Evolutionary conservation across 1,140 invertebrate species (phyloP), one percentile per base, ranked within the genome.

Genomic region (Ips nitidus): DNA sequence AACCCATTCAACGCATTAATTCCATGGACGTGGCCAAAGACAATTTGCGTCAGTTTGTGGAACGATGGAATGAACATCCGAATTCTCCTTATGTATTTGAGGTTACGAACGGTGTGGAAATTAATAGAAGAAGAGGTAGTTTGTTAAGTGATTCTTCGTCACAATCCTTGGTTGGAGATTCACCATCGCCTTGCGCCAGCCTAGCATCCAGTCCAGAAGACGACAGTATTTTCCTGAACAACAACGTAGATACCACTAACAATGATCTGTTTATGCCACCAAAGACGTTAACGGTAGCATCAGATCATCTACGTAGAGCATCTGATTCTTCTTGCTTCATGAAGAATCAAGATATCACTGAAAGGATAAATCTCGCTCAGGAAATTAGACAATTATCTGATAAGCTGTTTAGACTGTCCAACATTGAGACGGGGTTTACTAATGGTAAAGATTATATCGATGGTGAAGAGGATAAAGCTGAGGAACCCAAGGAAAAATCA

Each of bases 21-120:
- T 88, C 90, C 70, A 83, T 94, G 74, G 91, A 93, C 75, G 84
- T 90, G 61, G 87, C 92, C n/a, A 94, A 95, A 82, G 91, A 93
- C 76, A 94, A 94, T 80, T 83, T 95, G 8, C 85, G 88, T 69
- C 82, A 89, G 71, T 94, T 94, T 81, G 92, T 95, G n/a, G 92
- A 93, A 74, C 84, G 92, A 55, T 94, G 92, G 92, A 88, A 90
- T 66, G 91, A 92, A 72, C 91, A 93, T 80, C 91, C 91, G 0
- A 90, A 93, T 76, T 93, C 91, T 39, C 92, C 92, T 0, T 94
- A 94, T 76, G 82, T 89, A 5, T 89, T 93, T 74, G 90, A 93
- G 73, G 87, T 89, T 73, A 84, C 85, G 1, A 81, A 82, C 39
- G 22, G 22, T 22, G 22, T 22, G 22, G 22, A 22, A 22, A 22